These are phyloP conservation scores for Rhegmatorhina hoffmannsi DNA, from an alignment of 2,113 vertebrate genomes.

Conservation along the genomic window DNA sequence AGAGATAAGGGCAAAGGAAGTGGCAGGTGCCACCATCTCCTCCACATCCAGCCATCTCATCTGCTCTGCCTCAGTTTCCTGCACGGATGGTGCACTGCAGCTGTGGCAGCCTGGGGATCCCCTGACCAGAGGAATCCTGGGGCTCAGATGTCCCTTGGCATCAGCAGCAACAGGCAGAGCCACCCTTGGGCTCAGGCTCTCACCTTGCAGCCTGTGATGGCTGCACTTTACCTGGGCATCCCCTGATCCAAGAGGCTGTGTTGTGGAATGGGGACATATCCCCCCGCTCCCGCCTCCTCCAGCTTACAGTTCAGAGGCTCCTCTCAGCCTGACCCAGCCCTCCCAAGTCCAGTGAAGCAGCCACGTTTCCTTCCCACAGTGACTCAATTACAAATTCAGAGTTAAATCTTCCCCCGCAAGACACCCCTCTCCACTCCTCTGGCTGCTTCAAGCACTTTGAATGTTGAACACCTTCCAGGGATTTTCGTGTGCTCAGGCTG, in stretches of 20 bases:
- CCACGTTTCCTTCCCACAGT: neutral
- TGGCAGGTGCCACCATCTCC: neutral
- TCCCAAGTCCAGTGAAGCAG: neutral
- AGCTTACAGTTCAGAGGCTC: neutral
- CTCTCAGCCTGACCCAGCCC: neutral
- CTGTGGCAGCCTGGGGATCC: neutral
- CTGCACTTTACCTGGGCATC: fast-evolving
- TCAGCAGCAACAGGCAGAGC: fast-evolving
- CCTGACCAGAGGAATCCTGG: fast-evolving
- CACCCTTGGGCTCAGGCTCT: fast-evolving
- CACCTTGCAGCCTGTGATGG: neutral
- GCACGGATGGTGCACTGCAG: fast-evolving
- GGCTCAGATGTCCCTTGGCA: neutral
- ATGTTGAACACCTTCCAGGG: slow-evolving; percentile 27
- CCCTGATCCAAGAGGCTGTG: fast-evolving
- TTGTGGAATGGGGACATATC: fast-evolving
- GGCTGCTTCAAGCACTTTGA: neutral
- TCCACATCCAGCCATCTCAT: neutral
- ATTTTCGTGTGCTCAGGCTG: neutral
- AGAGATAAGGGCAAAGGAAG: neutral
- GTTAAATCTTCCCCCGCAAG: slow-evolving; percentile 44
- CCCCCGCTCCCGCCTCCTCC: neutral
- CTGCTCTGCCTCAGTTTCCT: neutral
- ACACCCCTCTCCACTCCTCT: neutral
- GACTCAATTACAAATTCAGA: slow-evolving; percentile 17